Evolutionary conservation across 2,888 invertebrate species (phyloP).

Genomic region (Andrena minutula): DNA sequence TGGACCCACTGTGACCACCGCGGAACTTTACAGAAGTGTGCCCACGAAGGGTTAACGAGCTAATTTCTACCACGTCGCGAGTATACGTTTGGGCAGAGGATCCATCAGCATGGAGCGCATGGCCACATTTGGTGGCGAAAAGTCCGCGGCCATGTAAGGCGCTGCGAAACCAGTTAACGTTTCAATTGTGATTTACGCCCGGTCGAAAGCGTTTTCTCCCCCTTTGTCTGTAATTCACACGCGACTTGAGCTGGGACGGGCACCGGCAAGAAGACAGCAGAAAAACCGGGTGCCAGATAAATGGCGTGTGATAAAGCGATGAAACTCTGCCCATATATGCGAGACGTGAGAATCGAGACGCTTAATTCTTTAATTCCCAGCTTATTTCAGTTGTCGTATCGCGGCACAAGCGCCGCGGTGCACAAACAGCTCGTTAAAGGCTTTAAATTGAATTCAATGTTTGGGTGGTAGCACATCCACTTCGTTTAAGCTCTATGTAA

Average conservation of each 20-base stretch:
- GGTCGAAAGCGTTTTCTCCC: conserved; percentile 37
- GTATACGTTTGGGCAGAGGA: conserved; percentile 20
- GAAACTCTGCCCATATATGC: conserved; percentile 33
- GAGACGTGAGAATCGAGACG: conserved; percentile 17
- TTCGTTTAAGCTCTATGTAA: background rate
- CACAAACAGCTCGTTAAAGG: background rate
- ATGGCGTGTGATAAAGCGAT: conserved; percentile 51
- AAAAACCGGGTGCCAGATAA: conserved; percentile 55
- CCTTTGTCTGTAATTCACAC: conserved; percentile 29
- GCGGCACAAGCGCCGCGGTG: background rate
- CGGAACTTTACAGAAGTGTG: too few species aligned
- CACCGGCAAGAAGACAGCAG: conserved; percentile 39
- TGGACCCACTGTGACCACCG: too few species aligned
- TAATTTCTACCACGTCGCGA: conserved; percentile 16
- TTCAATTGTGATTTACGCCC: conserved; percentile 61
- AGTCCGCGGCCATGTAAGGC: conserved; percentile 32
- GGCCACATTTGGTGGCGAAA: conserved; percentile 35
- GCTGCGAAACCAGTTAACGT: conserved; percentile 48
- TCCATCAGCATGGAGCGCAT: conserved; percentile 26
- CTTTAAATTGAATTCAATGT: conserved; percentile 3
- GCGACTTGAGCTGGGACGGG: conserved; percentile 6
- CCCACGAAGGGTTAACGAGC: background rate
- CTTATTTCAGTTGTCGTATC: background rate
- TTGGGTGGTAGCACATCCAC: background rate
- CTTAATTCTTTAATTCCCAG: conserved; percentile 13